phyloP scores from a whole-genome alignment of 2,888 invertebrate genomes.

The Meliscaeva auricollis region DNA sequence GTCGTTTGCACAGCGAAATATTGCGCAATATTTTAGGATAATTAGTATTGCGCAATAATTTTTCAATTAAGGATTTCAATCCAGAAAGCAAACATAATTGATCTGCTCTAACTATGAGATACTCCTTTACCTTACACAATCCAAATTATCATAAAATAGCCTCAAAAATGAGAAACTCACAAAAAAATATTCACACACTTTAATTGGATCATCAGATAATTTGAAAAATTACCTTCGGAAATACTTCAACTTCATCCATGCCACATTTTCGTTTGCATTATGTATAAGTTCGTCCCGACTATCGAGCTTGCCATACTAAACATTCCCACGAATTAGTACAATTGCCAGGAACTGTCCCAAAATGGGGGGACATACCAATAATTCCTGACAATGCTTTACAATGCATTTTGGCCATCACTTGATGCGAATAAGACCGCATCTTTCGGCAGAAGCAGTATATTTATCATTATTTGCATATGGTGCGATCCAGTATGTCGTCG shows the following conservation, averaged over 20 bases:
- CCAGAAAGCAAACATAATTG: too few species aligned
- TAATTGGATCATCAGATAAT: slow-evolving; percentile 76
- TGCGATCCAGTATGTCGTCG: slow-evolving; percentile 56
- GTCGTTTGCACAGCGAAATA: too few species aligned
- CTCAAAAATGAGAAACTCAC: not conserved
- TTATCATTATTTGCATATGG: slow-evolving; percentile 76
- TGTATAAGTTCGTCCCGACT: too few species aligned
- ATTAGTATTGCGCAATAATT: too few species aligned
- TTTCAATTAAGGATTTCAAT: too few species aligned
- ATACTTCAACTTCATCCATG: slow-evolving; percentile 12
- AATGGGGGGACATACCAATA: slow-evolving; percentile 70
- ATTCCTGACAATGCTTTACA: slow-evolving; percentile 66
- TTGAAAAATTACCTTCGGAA: slow-evolving; percentile 73
- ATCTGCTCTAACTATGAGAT: too few species aligned
- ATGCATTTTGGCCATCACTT: slow-evolving; percentile 31
- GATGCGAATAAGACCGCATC: not conserved
- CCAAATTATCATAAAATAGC: too few species aligned
- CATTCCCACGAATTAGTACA: slow-evolving; percentile 75
- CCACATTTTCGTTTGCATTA: not conserved
- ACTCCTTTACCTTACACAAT: too few species aligned
- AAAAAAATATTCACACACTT: slow-evolving; percentile 51
- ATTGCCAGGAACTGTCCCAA: slow-evolving; percentile 63
- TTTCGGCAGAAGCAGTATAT: slow-evolving; percentile 57
- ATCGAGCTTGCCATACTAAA: slow-evolving; percentile 33
- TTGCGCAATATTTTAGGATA: too few species aligned